Evolutionary conservation across 2,888 invertebrate genomes (phyloP), one percentile per base, ranked within the genome.

Genomic region (Acleris sparsana): DNA sequence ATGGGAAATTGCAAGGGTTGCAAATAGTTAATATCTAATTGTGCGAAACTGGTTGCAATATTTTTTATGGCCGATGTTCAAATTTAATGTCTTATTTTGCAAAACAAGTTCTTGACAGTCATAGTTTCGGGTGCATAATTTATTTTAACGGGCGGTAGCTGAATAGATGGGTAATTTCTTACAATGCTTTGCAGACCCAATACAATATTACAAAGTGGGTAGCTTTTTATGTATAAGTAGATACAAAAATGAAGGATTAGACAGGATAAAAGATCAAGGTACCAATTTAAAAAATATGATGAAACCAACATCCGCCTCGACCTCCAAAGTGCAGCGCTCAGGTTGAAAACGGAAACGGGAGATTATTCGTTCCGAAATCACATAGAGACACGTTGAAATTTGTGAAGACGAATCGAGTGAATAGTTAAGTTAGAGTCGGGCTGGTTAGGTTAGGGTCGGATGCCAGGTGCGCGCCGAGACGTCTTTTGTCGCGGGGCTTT

Each of bases 391-490:
- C 68, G 72, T 77, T 77, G 72, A 73, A 79, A 79, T 81, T 79
- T 75, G 72, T 77, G 78, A 79, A 76, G 82, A 80, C 69, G 56
- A 68, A 56, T 57, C 58, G 44, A 3, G 67, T 69, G 71, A 73
- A 64, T 72, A 71, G 75, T 72, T 77, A 73, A 77, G 77, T 79
- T 39, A 53, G 46, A 25, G 75, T 83, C 79, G 82, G 77, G 83
- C 86, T 83, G 87, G 87, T 83, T 85, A 86, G 83, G 88, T 83
- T 85, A 85, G 83, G 88, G 89, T 84, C 78, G 75, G 69, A 76
- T 22, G 85, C 92, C 92, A 92, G 92, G 92, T 92, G 92, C 87
- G 82, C 79, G 76, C 74, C 82, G 85, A 87, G 89, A 85, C 90
- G 86, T 78, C 84, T 82, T 87, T 88, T 88, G 86, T 84, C 77